Conservation (phyloP, 2,888 invertebrate genomes). For the Drosophila siamana region DNA sequence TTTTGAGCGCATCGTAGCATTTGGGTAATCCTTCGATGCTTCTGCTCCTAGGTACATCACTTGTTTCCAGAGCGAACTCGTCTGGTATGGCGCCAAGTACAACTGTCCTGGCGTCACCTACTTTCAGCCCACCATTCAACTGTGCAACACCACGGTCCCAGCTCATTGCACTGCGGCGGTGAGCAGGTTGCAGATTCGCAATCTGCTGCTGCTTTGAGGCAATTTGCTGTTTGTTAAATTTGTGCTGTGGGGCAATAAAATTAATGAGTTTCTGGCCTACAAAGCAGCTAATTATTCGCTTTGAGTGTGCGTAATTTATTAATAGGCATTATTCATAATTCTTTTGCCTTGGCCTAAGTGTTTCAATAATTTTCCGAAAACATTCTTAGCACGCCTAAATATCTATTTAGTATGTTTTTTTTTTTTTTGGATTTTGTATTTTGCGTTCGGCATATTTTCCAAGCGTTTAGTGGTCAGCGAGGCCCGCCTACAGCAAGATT, state of each 20-base stretch:
- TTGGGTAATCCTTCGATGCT: not conserved
- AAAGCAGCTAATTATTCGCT: not conserved
- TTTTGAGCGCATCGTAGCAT: too few species aligned
- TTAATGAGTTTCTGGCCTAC: constrained; percentile 11
- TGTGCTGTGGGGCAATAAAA: not conserved
- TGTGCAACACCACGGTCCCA: constrained; percentile 46
- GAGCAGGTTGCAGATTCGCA: constrained; percentile 12
- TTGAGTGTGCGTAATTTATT: constrained; percentile 42
- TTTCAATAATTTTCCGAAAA: constrained; percentile 42
- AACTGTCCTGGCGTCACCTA: constrained; percentile 63
- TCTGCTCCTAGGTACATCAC: constrained; percentile 46
- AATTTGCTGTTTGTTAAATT: not conserved
- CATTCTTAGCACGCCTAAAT: constrained; percentile 24
- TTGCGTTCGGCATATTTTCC: constrained; percentile 26
- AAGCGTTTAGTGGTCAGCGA: constrained; percentile 39
- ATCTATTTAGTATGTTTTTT: too few species aligned
- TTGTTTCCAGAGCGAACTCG: constrained; percentile 31
- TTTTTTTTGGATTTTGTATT: not conserved
- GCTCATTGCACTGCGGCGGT: constrained; percentile 44
- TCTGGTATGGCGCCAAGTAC: constrained; percentile 58
- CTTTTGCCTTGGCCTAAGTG: constrained; percentile 55
- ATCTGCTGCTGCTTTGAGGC: constrained; percentile 15
- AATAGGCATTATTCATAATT: constrained; percentile 64
- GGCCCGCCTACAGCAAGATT: constrained; percentile 50
- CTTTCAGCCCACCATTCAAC: constrained; percentile 41